These are phyloP conservation scores for Mirounga angustirostris DNA, from an alignment of 2,113 vertebrate genomes.

Conservation along the genomic window DNA sequence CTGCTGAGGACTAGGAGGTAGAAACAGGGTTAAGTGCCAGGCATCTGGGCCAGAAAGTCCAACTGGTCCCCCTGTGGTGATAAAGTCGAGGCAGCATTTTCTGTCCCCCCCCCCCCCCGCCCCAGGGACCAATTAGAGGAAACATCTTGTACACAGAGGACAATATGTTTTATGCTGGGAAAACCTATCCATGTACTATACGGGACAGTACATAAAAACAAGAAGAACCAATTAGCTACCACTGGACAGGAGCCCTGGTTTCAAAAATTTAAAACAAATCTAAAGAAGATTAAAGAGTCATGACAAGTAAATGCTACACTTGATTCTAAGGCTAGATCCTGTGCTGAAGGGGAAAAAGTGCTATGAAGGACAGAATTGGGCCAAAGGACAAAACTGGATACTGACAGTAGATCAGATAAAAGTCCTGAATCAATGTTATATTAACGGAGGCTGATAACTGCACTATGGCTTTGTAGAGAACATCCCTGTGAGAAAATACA, in stretches of 20 bases:
- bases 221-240: background rate
- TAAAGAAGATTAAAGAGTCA: background rate
- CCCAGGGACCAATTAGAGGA: background rate
- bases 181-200: background rate
- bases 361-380: background rate
- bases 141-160: slow-evolving; percentile 32
- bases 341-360: background rate
- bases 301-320: background rate
- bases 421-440: background rate
- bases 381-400: slow-evolving; percentile 23
- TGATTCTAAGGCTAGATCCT: background rate
- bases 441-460: background rate
- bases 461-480: background rate
- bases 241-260: background rate
- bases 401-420: background rate
- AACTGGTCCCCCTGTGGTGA: background rate
- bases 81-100: background rate
- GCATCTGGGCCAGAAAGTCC: background rate
- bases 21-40: slow-evolving; percentile 14
- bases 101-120: background rate
- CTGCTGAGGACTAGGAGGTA: slow-evolving; percentile 18
- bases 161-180: background rate
- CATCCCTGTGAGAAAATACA: background rate
- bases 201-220: slow-evolving; percentile 12
- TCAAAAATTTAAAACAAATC: background rate